A percentile compares a stretch with the other conserved stretches of the same genome.
Evolutionary conservation across 2,888 invertebrate genomes (phyloP).

Genomic region (Drosophila anomalata): DNA sequence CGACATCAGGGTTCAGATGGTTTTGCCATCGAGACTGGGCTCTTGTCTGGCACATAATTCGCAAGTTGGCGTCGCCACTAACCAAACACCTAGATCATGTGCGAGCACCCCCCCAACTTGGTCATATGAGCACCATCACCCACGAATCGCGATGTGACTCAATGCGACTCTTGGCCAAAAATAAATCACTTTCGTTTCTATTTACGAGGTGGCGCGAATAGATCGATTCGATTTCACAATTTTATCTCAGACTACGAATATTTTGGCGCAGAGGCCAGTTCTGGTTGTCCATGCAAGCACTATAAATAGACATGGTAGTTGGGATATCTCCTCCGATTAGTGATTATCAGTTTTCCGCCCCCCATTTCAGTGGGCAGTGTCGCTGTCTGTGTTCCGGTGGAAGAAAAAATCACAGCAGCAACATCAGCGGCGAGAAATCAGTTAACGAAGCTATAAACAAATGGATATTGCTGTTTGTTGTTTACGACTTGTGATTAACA

Average conservation of each 20-base stretch:
- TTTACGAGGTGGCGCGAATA: conserved; percentile 7
- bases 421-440: conserved; percentile 22
- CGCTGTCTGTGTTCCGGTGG: conserved; percentile 28
- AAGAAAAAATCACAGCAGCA: background rate
- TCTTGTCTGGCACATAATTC: conserved; percentile 13
- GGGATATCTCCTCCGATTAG: conserved; percentile 5
- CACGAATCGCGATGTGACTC: conserved; percentile 26
- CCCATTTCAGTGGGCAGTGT: background rate
- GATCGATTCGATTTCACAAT: conserved; percentile 43
- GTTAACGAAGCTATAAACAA: conserved; percentile 52
- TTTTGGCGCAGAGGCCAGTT: conserved; percentile 40
- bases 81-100: conserved; percentile 23
- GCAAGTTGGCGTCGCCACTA: conserved; percentile 1
- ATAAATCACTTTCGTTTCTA: conserved; percentile 31
- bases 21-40: background rate
- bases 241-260: conserved; percentile 29
- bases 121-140: conserved; percentile 22
- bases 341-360: conserved; percentile 16
- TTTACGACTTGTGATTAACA: conserved; percentile 60
- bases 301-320: conserved; percentile 24
- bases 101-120: conserved; percentile 6
- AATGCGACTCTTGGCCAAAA: conserved; percentile 29
- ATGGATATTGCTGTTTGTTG: conserved; percentile 64
- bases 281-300: conserved; percentile 25
- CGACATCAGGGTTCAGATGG: background rate